Conservation (phyloP, 2,797 vertebrate genomes). For the Danio jaintianensis region DNA sequence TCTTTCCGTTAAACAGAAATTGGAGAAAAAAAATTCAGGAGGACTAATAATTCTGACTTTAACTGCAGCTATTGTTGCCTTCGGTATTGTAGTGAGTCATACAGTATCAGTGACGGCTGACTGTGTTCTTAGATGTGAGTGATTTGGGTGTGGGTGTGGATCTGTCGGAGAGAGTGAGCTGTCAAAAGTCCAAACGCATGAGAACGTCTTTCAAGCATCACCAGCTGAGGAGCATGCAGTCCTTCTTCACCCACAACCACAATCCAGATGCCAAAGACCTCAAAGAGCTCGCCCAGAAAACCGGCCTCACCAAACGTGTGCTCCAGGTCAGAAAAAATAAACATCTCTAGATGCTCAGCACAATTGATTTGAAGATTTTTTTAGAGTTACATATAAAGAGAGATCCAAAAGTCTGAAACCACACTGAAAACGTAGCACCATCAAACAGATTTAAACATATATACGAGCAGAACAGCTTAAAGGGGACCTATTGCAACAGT, state of each 20-base stretch:
- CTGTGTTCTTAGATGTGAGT: conserved; percentile 84
- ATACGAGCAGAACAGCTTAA: not conserved
- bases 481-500: not conserved
- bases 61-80: not conserved
- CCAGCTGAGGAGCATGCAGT: conserved; percentile 98
- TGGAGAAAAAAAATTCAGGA: too few relatives aligned
- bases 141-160: conserved; percentile 94
- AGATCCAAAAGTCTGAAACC: not conserved
- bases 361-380: not conserved
- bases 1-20: too few relatives aligned
- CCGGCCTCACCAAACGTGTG: conserved; percentile 96
- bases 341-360: not conserved
- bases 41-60: too few relatives aligned
- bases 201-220: conserved; percentile 98
- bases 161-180: conserved; percentile 93
- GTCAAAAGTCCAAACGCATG: conserved; percentile 98
- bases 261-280: conserved; percentile 99
- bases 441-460: not conserved
- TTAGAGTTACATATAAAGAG: not conserved
- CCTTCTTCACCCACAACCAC: conserved; percentile 98
- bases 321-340: conserved; percentile 89
- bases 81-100: not conserved
- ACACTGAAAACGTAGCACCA: not conserved
- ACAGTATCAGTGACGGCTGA: not conserved
- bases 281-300: conserved; percentile 98